These are phyloP conservation scores for Amphipoea lucens DNA, from an alignment of 2,888 invertebrate genomes.

Conservation along the genomic window DNA sequence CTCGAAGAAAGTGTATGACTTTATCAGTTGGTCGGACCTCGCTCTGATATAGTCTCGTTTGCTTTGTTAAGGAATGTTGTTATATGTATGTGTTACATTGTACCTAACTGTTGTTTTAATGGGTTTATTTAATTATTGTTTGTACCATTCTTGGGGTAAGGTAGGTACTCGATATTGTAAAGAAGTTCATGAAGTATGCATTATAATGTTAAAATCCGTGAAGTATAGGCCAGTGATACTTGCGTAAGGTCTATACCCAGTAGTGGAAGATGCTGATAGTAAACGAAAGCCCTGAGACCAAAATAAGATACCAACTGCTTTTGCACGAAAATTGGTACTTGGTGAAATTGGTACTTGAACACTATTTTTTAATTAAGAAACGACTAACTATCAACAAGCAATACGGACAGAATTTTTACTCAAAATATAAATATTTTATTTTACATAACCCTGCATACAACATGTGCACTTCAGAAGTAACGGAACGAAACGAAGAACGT, in stretches of 20 bases:
- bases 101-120: not conserved
- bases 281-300: not conserved
- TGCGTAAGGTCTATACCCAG: not conserved
- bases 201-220: not conserved
- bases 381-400: not conserved
- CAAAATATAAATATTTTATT: too few relatives aligned
- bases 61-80: not conserved
- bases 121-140: conserved; percentile 12
- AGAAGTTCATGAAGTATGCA: not conserved
- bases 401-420: too few relatives aligned
- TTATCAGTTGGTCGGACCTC: conserved; percentile 37
- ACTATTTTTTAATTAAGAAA: not conserved
- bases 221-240: not conserved
- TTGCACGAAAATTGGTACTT: not conserved
- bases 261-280: not conserved
- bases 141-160: not conserved
- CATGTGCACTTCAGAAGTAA: too few relatives aligned
- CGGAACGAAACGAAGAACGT: too few relatives aligned
- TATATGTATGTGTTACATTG: conserved; percentile 19
- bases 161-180: not conserved
- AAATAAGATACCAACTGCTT: not conserved
- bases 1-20: conserved; percentile 54
- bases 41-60: conserved; percentile 22
- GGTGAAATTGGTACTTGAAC: too few relatives aligned
- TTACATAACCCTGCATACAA: too few relatives aligned